Evolutionary conservation across 1,140 invertebrate genomes (phyloP).

Genomic region (Drosophila malerkotliana): DNA sequence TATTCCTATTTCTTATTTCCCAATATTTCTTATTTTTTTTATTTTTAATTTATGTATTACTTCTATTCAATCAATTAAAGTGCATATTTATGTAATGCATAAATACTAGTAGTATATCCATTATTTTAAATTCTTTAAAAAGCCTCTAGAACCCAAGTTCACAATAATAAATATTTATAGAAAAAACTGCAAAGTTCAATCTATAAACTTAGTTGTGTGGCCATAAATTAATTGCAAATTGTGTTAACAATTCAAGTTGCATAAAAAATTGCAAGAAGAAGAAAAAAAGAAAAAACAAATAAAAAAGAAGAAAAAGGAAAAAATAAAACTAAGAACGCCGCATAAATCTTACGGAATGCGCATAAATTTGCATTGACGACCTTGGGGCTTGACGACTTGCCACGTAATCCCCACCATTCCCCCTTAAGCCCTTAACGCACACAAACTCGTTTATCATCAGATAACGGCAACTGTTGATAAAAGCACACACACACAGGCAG

Average conservation of each 20-base stretch:
- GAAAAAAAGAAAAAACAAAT: neutral
- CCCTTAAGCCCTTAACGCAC: neutral
- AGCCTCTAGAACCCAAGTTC: too few relatives aligned
- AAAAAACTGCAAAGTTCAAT: neutral
- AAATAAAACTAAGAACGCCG: slow-evolving; percentile 8
- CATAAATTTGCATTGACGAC: slow-evolving; percentile 75
- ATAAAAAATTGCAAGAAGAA: slow-evolving; percentile 28
- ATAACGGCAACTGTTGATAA: slow-evolving; percentile 68
- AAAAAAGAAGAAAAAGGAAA: neutral
- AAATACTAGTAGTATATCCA: too few relatives aligned
- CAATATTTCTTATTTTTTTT: too few relatives aligned
- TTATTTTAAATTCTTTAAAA: too few relatives aligned
- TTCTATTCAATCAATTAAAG: too few relatives aligned
- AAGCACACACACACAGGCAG: slow-evolving; percentile 15
- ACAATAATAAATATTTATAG: too few relatives aligned
- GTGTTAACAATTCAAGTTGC: slow-evolving; percentile 67
- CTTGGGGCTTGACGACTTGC: slow-evolving; percentile 46
- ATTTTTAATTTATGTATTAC: too few relatives aligned
- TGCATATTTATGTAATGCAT: too few relatives aligned
- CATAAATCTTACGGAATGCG: slow-evolving; percentile 73
- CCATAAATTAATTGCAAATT: slow-evolving; percentile 71
- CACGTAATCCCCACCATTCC: slow-evolving; percentile 6
- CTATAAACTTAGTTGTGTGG: slow-evolving; percentile 3
- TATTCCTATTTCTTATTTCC: too few relatives aligned
- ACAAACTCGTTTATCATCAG: slow-evolving; percentile 43